Percentiles rank a stretch among this genome's conserved stretches.
Conservation (phyloP, 2,888 invertebrate genomes). For the Matsumyia berberina region DNA sequence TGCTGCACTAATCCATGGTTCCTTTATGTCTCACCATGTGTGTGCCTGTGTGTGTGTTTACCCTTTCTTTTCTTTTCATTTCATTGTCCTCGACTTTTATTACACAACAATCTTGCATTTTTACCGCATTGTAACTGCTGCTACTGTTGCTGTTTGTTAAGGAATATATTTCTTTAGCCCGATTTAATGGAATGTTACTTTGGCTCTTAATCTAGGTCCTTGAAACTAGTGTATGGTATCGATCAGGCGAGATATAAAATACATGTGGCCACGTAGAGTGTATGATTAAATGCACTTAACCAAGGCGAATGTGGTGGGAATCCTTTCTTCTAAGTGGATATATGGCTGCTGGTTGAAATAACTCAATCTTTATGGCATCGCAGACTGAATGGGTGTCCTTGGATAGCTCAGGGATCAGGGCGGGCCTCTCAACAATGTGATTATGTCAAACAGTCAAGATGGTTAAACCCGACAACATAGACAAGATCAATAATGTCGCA, state of each 20-base stretch:
- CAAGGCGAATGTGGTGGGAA: neutral
- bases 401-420: no score
- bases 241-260: slow-evolving; percentile 30
- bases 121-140: slow-evolving; percentile 53
- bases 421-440: no score
- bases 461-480: no score
- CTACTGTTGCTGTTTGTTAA: slow-evolving; percentile 1
- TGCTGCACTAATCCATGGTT: slow-evolving; percentile 57
- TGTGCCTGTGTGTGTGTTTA: slow-evolving; percentile 26
- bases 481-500: no score
- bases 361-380: neutral
- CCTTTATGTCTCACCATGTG: slow-evolving; percentile 31
- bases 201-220: slow-evolving; percentile 33
- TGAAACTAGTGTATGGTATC: slow-evolving; percentile 11
- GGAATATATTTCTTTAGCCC: slow-evolving; percentile 11
- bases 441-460: no score
- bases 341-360: neutral
- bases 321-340: neutral
- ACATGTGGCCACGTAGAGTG: slow-evolving; percentile 13
- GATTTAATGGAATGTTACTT: slow-evolving; percentile 33
- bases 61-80: slow-evolving; percentile 22
- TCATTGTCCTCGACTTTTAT: slow-evolving; percentile 56
- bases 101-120: slow-evolving; percentile 67
- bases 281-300: slow-evolving; percentile 27
- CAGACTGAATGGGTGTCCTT: neutral